phyloP scores from a whole-genome alignment of 2,113 vertebrate genomes.

The Macquaria australasica region DNA sequence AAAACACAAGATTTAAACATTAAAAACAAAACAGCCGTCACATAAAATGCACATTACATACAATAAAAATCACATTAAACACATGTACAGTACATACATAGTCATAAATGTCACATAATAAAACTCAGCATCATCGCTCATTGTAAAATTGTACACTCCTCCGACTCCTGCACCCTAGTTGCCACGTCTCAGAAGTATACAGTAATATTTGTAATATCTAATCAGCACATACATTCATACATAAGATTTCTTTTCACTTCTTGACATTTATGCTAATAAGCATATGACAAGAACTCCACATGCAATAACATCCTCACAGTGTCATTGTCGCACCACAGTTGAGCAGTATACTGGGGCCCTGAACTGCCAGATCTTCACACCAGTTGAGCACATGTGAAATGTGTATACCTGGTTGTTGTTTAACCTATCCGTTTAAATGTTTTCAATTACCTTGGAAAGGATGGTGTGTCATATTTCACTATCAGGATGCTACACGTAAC shows the following conservation, averaged over 20 bases:
- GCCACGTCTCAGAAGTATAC: background rate
- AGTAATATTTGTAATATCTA: background rate
- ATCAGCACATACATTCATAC: background rate
- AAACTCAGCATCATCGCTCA: background rate
- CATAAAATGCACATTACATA: background rate
- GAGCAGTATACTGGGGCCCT: no score
- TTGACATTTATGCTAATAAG: background rate
- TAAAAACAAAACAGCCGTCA: background rate
- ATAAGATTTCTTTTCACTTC: background rate
- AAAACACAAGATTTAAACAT: background rate
- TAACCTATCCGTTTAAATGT: no score
- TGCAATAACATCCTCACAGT: background rate
- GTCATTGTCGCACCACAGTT: background rate
- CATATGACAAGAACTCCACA: background rate
- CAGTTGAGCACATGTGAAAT: no score
- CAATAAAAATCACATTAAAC: background rate
- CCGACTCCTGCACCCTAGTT: background rate
- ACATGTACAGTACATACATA: background rate
- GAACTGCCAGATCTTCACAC: no score
- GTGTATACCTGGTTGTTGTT: background rate
- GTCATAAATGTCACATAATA: background rate
- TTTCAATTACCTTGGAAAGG: no score
- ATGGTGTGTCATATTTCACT: background rate
- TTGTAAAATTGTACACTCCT: background rate
- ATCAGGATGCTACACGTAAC: background rate